phyloP scores from a whole-genome alignment of 2,888 invertebrate species.

The Troides helena region DNA sequence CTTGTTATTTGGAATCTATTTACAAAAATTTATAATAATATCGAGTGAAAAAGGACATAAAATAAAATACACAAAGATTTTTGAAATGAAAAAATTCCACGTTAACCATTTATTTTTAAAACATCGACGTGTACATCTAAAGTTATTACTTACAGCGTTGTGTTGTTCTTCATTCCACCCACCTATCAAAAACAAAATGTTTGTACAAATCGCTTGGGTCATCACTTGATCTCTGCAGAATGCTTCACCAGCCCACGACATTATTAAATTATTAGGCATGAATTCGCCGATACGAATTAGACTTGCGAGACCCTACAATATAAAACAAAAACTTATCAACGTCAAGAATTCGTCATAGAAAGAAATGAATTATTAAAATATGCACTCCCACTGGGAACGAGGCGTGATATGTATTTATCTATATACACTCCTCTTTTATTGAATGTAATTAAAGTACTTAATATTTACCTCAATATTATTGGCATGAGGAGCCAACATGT shows the following conservation, averaged over 20 bases:
- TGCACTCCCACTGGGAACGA: neutral
- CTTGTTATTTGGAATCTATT: no score
- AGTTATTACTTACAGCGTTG: slow-evolving; percentile 69
- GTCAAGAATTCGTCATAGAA: no score
- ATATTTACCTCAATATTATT: slow-evolving; percentile 61
- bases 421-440: neutral
- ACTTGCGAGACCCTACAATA: slow-evolving; percentile 37
- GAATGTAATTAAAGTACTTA: neutral
- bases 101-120: neutral
- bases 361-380: no score
- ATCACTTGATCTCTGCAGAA: slow-evolving; percentile 74
- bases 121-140: neutral
- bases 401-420: no score
- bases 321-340: neutral
- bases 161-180: slow-evolving; percentile 81
- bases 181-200: slow-evolving; percentile 83
- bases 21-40: no score
- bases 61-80: no score
- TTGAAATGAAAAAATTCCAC: neutral
- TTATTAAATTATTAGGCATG: slow-evolving; percentile 75
- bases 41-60: no score
- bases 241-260: slow-evolving; percentile 64
- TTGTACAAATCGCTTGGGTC: slow-evolving; percentile 82
- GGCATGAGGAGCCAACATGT: slow-evolving; percentile 62
- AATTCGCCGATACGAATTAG: slow-evolving; percentile 80